Evolutionary conservation across 2,888 invertebrate species (phyloP).

Genomic region (Seira sanloemensis): DNA sequence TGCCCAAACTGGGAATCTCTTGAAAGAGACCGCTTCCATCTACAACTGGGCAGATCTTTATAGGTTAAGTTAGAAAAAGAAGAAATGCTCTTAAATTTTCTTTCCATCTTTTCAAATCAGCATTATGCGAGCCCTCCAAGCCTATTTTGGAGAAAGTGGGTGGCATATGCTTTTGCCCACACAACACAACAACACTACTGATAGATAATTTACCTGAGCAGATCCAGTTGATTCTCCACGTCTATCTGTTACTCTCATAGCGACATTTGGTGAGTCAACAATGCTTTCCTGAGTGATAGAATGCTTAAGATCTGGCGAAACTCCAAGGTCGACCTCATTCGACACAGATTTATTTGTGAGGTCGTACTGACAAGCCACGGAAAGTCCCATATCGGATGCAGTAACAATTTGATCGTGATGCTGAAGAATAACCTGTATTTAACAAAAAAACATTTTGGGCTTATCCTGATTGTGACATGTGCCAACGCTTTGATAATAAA

Average conservation of each 20-base stretch:
- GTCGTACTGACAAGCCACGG: constrained; percentile 95
- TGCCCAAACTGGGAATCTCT: constrained; percentile 89
- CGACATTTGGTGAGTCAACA: constrained; percentile 95
- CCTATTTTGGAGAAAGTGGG: constrained; percentile 10
- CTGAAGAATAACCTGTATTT: constrained; percentile 80
- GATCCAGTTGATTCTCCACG: constrained; percentile 73
- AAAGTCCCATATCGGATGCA: constrained; percentile 93
- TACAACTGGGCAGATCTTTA: constrained; percentile 91
- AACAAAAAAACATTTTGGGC: constrained; percentile 13
- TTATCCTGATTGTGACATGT: constrained; percentile 52
- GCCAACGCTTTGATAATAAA: constrained; percentile 35
- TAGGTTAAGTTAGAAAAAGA: no score
- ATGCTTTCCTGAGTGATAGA: constrained; percentile 91
- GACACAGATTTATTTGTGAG: constrained; percentile 95
- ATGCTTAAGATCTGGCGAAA: constrained; percentile 90
- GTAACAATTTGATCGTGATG: constrained; percentile 97
- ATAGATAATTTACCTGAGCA: constrained; percentile 68
- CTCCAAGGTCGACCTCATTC: constrained; percentile 86
- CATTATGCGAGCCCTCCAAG: no score
- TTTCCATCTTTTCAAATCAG: constrained; percentile 1
- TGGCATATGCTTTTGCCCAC: not conserved
- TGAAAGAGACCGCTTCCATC: constrained; percentile 89
- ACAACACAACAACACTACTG: not conserved
- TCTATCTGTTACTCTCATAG: constrained; percentile 81
- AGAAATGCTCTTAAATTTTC: constrained; percentile 96